phyloP scores from a whole-genome alignment of 2,797 vertebrate species.

The Steatocranus sp. region DNA sequence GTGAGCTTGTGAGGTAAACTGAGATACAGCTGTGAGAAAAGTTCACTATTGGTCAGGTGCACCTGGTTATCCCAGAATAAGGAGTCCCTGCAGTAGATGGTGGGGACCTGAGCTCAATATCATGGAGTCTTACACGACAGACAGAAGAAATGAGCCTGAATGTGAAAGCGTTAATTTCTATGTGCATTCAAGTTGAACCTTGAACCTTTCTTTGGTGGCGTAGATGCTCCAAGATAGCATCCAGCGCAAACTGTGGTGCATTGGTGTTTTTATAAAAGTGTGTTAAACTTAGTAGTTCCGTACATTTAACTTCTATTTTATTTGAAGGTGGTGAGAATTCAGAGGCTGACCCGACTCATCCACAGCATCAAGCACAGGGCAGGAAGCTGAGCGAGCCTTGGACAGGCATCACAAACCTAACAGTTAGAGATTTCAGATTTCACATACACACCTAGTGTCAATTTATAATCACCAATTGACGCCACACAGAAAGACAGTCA shows the following conservation, averaged over 20 bases:
- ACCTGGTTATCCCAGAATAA: background rate
- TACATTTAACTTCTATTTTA: too few species aligned
- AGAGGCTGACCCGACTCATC: background rate
- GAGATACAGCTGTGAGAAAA: background rate
- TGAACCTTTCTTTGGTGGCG: background rate
- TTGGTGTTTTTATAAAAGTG: fast-evolving
- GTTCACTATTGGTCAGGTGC: background rate
- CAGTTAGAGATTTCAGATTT: fast-evolving
- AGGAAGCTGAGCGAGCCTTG: background rate
- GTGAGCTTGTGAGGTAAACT: background rate
- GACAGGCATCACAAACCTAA: background rate
- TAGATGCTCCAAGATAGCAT: background rate
- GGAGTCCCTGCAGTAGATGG: background rate
- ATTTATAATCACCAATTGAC: fast-evolving
- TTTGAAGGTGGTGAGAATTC: background rate
- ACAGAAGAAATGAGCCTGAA: background rate
- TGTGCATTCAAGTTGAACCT: background rate
- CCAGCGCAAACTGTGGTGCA: fast-evolving
- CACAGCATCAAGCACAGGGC: background rate
- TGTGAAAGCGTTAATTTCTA: fast-evolving
- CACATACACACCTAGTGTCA: background rate
- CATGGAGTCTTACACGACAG: background rate
- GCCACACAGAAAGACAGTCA: background rate
- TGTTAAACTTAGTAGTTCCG: background rate
- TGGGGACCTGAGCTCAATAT: background rate